A percentile compares a stretch with the other conserved stretches of the same genome.
phyloP scores from a whole-genome alignment of 2,797 vertebrate species.

The Cryptoblepharus egeriae region DNA sequence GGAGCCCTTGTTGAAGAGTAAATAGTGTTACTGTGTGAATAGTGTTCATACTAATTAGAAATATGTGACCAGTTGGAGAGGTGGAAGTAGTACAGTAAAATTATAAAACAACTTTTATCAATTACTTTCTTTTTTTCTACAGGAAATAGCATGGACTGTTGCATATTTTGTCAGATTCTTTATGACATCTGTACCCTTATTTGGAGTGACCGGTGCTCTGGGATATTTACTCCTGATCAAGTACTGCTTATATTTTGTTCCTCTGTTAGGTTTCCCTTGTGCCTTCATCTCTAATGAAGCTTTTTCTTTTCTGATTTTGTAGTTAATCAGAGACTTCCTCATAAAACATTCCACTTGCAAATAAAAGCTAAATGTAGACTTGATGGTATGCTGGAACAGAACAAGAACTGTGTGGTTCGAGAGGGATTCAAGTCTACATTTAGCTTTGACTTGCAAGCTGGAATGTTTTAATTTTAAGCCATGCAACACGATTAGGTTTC shows the following conservation, averaged over 20 bases:
- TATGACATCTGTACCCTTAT: constrained; percentile 77
- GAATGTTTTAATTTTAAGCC: too few species aligned
- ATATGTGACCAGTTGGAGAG: not conserved
- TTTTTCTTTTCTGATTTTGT: not conserved
- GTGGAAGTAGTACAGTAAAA: too few species aligned
- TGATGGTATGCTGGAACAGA: not conserved
- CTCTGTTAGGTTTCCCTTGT: not conserved
- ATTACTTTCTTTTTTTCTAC: not conserved
- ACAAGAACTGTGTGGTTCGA: too few species aligned
- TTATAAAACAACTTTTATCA: not conserved
- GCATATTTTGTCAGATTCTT: constrained; percentile 82
- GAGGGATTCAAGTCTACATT: too few species aligned
- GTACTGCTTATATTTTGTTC: constrained; percentile 59
- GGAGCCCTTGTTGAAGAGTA: not conserved
- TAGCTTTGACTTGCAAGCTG: too few species aligned
- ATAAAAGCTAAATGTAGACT: not conserved
- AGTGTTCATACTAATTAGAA: not conserved
- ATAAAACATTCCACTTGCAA: not conserved
- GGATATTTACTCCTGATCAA: constrained; percentile 80
- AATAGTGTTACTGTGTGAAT: too few species aligned
- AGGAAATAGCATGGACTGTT: constrained; percentile 87
- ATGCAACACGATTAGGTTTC: too few species aligned
- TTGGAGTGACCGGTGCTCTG: constrained; percentile 79
- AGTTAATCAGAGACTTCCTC: not conserved
- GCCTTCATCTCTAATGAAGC: not conserved